These are phyloP conservation scores for Myiotriccus ornatus DNA, from an alignment of 2,797 vertebrate species.

Conservation along the genomic window DNA sequence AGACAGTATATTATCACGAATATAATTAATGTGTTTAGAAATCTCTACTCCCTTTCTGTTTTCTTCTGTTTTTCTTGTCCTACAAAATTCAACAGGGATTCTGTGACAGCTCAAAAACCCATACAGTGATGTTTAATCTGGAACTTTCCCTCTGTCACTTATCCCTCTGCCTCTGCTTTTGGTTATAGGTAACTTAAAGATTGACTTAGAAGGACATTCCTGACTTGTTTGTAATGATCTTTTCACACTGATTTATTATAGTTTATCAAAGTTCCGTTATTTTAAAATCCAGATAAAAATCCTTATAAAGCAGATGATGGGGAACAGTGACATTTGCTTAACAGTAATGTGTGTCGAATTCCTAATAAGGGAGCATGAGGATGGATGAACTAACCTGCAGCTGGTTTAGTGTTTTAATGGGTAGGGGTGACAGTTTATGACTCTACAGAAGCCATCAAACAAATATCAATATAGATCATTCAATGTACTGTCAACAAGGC, in stretches of 20 bases:
- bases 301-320: not conserved
- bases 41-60: not conserved
- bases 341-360: not conserved
- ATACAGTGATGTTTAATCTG: not conserved
- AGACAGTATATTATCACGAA: not conserved
- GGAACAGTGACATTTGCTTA: not conserved
- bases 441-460: not conserved
- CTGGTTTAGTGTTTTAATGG: not conserved
- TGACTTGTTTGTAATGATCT: not conserved
- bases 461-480: not conserved
- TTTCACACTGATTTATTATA: not conserved
- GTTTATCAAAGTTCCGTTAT: not conserved
- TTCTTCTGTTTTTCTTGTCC: not conserved
- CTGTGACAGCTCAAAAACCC: not conserved
- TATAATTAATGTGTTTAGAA: not conserved
- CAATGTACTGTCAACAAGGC: not conserved
- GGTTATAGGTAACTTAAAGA: not conserved
- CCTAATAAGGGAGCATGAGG: not conserved
- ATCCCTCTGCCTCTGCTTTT: not conserved
- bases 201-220: not conserved
- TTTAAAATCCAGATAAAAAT: not conserved
- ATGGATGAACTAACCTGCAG: not conserved
- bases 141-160: not conserved
- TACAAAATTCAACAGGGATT: not conserved
- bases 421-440: not conserved